phyloP scores from a whole-genome alignment of 2,888 invertebrate species.

The Argyresthia goedartella region DNA sequence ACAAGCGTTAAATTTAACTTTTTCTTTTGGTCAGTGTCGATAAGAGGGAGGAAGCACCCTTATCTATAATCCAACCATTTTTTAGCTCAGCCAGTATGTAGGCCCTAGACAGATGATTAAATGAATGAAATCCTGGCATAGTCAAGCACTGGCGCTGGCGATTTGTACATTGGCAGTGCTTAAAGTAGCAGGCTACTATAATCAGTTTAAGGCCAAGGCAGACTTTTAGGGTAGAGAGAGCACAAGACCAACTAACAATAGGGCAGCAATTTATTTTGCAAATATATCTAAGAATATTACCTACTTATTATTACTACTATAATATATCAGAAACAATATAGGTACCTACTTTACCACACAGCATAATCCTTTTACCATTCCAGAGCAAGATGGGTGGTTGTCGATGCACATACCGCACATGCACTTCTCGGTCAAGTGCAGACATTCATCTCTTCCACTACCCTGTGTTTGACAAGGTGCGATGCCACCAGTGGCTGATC shows the following conservation, averaged over 20 bases:
- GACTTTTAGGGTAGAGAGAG: neutral
- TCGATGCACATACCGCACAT: slow-evolving; percentile 69
- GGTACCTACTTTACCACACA: no score
- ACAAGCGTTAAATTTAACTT: no score
- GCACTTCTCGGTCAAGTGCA: slow-evolving; percentile 58
- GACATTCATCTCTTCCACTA: slow-evolving; percentile 74
- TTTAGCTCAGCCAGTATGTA: no score
- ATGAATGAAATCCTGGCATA: no score
- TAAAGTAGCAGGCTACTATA: neutral
- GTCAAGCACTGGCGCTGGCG: no score
- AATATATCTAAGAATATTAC: neutral
- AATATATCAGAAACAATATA: no score
- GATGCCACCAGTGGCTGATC: slow-evolving; percentile 71
- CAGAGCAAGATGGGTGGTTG: slow-evolving; percentile 68
- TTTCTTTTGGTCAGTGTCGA: no score
- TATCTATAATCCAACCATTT: no score
- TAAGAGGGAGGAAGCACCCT: no score
- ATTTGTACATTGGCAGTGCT: no score
- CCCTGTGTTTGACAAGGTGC: slow-evolving; percentile 69
- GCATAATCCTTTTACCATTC: neutral
- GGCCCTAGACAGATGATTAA: no score
- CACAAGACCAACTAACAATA: neutral
- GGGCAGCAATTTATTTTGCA: neutral
- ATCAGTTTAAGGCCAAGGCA: neutral
- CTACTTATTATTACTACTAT: neutral